Evolutionary conservation across 1,140 invertebrate genomes (phyloP), one percentile per base, ranked within the genome.

Genomic region (Heliothis subflexa): DNA sequence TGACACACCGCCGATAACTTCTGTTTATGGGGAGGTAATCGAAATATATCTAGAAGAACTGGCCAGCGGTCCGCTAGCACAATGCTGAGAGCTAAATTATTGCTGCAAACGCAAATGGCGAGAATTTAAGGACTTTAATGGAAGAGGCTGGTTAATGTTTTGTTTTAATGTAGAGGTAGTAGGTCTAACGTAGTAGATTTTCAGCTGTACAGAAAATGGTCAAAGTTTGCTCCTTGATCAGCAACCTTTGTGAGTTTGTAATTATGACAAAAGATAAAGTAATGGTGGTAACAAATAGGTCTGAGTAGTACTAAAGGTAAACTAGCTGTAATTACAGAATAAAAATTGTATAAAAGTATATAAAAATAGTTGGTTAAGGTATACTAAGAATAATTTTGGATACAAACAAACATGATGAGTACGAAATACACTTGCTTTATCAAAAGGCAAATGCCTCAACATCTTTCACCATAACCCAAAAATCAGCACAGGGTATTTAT

Each of bases 401-500:
- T n/a, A n/a, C n/a, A n/a, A 33, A 3, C 7, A 3, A 33, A 33
- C 33, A 33, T 40, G 5, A 9, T 40, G 33, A 40, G 33, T 7
- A 40, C 33, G 7, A 16, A 33, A 45, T 33, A 62, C 2, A 1
- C 21, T 25, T 2, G 21, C n/a, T n/a, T n/a, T n/a, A n/a, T n/a
- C n/a, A n/a, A n/a, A n/a, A n/a, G n/a, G n/a, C n/a, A 62, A 62
- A 40, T 62, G 33, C 10, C 7, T 3, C 33, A 16, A 2, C n/a
- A 16, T 40, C 64, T 18, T 25, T 12, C 18, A 45, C 13, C 18
- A 14, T 28, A 1, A 25, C 14, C 40, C 13, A 47, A 18, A 64
- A 45, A 18, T 45, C 1, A 50, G 18, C 62, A 49, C 61, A 47
- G 70, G 18, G 79, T 86, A 81, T 87, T 86, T 84, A 84, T 84